A percentile compares a stretch with the other conserved stretches of the same genome.
phyloP scores from a whole-genome alignment of 2,888 invertebrate species.

The Aphidoletes aphidimyza region DNA sequence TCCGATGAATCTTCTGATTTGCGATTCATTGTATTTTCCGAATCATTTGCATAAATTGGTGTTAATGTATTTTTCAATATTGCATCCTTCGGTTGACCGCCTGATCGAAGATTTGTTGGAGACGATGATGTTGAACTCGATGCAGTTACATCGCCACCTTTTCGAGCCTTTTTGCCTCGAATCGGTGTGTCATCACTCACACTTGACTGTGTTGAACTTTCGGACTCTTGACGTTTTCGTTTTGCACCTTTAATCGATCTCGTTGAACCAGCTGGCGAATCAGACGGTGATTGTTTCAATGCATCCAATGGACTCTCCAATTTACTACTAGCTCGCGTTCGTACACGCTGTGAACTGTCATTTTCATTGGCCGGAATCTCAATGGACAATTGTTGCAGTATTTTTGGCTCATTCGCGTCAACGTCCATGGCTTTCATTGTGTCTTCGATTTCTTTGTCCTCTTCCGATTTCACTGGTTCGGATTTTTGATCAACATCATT shows the following conservation, averaged over 20 bases:
- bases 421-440: constrained; percentile 35
- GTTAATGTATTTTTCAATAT: not conserved
- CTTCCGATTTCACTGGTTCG: not conserved
- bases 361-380: constrained; percentile 76
- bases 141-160: constrained; percentile 65
- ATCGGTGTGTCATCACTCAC: constrained; percentile 69
- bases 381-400: constrained; percentile 82
- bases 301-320: constrained; percentile 74
- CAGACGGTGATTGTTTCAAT: constrained; percentile 68
- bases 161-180: constrained; percentile 62
- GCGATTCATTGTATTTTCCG: constrained; percentile 59
- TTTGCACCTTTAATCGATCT: constrained; percentile 68
- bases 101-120: constrained; percentile 55
- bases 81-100: constrained; percentile 57
- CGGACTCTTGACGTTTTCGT: constrained; percentile 82
- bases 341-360: constrained; percentile 68
- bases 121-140: constrained; percentile 60
- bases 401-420: constrained; percentile 60
- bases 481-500: not conserved
- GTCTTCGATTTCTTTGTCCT: constrained; percentile 45
- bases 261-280: constrained; percentile 64
- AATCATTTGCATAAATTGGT: constrained; percentile 55
- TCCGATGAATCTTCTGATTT: constrained; percentile 78
- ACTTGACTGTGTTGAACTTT: constrained; percentile 76
- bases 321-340: constrained; percentile 77